A percentile compares a stretch with the other conserved stretches of the same genome.
phyloP scores from a whole-genome alignment of 1,140 invertebrate genomes.

The Solenopsis fugax region DNA sequence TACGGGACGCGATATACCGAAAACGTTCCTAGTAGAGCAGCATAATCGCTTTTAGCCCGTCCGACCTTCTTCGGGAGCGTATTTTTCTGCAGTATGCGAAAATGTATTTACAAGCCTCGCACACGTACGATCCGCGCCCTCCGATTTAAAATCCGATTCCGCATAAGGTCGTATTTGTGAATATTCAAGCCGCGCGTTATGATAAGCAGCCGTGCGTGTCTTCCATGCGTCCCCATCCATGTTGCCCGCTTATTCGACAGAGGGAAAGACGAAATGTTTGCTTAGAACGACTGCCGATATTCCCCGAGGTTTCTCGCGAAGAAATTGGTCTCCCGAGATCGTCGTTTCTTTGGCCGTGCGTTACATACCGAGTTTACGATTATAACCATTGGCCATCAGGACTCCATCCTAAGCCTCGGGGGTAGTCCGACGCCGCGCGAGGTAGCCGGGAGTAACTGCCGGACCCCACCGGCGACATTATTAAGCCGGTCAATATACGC shows the following conservation, averaged over 20 bases:
- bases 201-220: slow-evolving; percentile 48
- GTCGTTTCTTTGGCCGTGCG: slow-evolving; percentile 37
- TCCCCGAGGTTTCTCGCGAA: background rate
- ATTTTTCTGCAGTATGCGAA: slow-evolving; percentile 13
- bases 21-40: background rate
- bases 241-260: slow-evolving; percentile 8
- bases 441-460: slow-evolving; percentile 38
- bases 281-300: slow-evolving; percentile 39
- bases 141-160: slow-evolving; percentile 41
- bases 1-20: background rate
- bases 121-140: background rate
- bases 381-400: slow-evolving; percentile 68
- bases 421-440: background rate
- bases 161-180: slow-evolving; percentile 32
- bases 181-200: slow-evolving; percentile 40
- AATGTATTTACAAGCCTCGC: background rate
- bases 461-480: slow-evolving; percentile 58
- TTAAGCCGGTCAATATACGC: slow-evolving; percentile 65
- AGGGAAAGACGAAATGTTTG: slow-evolving; percentile 39
- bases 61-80: background rate
- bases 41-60: slow-evolving; percentile 20
- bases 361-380: slow-evolving; percentile 69
- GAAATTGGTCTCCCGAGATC: slow-evolving; percentile 45
- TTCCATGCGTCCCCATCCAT: background rate
- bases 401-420: slow-evolving; percentile 40